A percentile compares a stretch with the other conserved stretches of the same genome.
phyloP scores from a whole-genome alignment of 2,888 invertebrate genomes.

The Orchesellides sinensis region DNA sequence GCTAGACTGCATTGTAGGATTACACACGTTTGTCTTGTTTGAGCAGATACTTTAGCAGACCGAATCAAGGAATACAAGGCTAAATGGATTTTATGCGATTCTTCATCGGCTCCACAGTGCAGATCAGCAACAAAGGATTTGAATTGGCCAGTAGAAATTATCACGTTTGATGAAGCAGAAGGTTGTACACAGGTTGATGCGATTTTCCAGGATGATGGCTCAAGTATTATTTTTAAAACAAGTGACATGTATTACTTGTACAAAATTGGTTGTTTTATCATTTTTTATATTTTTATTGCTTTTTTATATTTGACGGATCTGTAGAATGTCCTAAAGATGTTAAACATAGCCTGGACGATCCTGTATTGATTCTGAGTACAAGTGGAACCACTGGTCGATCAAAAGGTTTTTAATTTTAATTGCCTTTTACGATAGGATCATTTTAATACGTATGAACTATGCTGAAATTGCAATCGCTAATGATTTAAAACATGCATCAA shows the following conservation, averaged over 20 bases:
- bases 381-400: constrained; percentile 71
- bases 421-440: constrained; percentile 15
- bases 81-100: constrained; percentile 71
- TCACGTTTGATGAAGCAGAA: constrained; percentile 67
- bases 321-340: constrained; percentile 66
- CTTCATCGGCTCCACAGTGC: constrained; percentile 60
- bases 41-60: constrained; percentile 67
- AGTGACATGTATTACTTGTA: not conserved
- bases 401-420: constrained; percentile 41
- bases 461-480: not conserved
- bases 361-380: constrained; percentile 70
- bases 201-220: constrained; percentile 70
- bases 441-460: not conserved
- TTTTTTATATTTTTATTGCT: no score
- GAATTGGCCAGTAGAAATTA: constrained; percentile 70
- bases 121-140: constrained; percentile 62
- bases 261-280: not conserved
- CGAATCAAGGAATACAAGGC: constrained; percentile 70
- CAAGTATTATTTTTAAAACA: constrained; percentile 65
- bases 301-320: no score
- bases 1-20: no score
- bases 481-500: not conserved
- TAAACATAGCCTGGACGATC: constrained; percentile 67
- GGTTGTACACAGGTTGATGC: constrained; percentile 66
- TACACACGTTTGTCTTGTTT: not conserved